A percentile compares a stretch with the other conserved stretches of the same genome.
Conservation (phyloP, 2,113 vertebrate genomes). For the Hymenochirus boettgeri region DNA sequence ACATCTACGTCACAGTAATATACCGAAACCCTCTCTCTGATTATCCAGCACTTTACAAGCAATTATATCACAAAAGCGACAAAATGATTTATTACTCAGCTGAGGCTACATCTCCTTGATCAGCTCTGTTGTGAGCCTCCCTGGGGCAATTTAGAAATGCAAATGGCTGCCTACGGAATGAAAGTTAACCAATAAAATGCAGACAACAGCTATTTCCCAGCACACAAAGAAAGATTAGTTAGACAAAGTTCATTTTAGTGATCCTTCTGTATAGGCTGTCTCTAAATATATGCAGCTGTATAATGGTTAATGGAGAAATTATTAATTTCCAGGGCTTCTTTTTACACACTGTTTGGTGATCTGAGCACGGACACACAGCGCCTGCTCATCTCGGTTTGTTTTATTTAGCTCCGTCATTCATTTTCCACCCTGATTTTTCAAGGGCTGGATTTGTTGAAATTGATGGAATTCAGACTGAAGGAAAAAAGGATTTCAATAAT, state of each 20-base stretch:
- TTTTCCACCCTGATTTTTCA: not conserved
- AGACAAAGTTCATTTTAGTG: not conserved
- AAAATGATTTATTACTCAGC: conserved; percentile 3
- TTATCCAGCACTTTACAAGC: conserved; percentile 3
- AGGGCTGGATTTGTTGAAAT: not conserved
- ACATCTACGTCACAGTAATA: not conserved
- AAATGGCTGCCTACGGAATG: not conserved
- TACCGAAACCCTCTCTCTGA: not conserved
- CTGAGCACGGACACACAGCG: not conserved
- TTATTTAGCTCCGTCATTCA: not conserved
- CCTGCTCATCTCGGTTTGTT: not conserved
- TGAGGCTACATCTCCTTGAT: not conserved
- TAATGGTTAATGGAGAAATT: not conserved
- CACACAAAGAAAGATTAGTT: not conserved
- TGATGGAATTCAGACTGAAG: not conserved
- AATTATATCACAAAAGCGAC: conserved; percentile 5
- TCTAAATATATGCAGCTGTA: not conserved
- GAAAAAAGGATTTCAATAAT: not conserved
- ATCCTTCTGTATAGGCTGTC: not conserved
- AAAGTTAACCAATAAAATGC: conserved; percentile 3
- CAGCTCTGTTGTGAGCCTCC: not conserved
- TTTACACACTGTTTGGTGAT: not conserved
- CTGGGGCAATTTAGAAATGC: conserved; percentile 2
- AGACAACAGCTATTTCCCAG: not conserved
- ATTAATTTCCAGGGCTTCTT: not conserved